These are phyloP conservation scores for Eulemur albifrons DNA, from an alignment of 2,797 vertebrate genomes.

Conservation along the genomic window DNA sequence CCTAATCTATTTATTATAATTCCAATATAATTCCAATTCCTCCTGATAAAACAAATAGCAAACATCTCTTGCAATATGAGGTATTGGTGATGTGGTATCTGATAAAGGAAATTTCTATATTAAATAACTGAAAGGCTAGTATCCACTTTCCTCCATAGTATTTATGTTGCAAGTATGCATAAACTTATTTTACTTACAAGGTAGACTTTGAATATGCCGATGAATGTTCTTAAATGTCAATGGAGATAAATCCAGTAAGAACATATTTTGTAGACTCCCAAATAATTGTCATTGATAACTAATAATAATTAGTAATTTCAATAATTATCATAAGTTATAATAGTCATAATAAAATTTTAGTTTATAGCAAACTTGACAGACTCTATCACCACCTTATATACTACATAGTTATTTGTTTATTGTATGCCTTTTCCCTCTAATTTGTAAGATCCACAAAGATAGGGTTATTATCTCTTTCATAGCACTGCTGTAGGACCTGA, in stretches of 20 bases:
- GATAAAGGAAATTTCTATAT: neutral
- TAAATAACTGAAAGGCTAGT: neutral
- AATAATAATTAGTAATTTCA: neutral
- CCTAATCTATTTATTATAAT: neutral
- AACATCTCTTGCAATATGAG: neutral
- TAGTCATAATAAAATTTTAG: neutral
- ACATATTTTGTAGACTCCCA: neutral
- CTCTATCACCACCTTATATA: neutral
- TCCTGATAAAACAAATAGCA: neutral
- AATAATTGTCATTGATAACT: neutral
- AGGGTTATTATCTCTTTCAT: too few species aligned
- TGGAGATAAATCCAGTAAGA: neutral
- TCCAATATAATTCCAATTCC: neutral
- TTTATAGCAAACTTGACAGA: neutral
- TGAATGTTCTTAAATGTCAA: neutral
- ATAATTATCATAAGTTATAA: neutral
- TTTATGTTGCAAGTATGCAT: accelerated
- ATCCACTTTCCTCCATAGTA: neutral
- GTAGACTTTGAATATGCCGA: neutral
- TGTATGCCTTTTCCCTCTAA: neutral
- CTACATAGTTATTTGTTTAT: neutral
- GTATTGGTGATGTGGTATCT: neutral
- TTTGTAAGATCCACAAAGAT: neutral
- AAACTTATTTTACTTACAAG: neutral
- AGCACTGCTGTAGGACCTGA: neutral